Base-by-base conservation (phyloP, 2,113 vertebrate species). In the Leptobrachium ailaonicum region DNA sequence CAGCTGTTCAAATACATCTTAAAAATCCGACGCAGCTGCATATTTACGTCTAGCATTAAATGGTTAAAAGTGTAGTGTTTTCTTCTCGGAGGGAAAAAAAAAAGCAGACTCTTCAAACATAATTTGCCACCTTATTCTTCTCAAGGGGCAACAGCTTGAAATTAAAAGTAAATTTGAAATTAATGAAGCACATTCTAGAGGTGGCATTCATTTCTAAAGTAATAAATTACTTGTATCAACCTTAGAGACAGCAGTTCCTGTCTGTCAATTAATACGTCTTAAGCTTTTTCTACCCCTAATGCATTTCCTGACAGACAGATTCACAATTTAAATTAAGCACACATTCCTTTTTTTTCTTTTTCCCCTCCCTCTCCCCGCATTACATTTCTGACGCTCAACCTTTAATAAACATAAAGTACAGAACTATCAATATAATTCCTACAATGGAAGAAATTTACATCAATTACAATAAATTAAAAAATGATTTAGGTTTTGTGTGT, bases 161-260 rank as follows among this genome's bases (percentile, higher is more conserved):
- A 98, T 98, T 99, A 98, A 98, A 98, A 98, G 95, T 98, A 98
- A 98, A 99, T 99, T 97, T 98, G 96, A 98, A 98, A 98, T 98
- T 98, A 99, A 98, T 98, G 97, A 98, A 98, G 97, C 97, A 98
- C 95, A 97, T 98, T 99, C 95, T 96, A 95, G 96, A 97, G 96
- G 96, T 97, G 96, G 96, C 96, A 96, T 97, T 98, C 94, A 96
- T 97, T 99, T 98, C 97, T 97, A 96, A 98, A 98, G 96, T 98
- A 98, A 98, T 99, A 98, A 98, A 98, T 98, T 98, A 98, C 97
- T 98, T 96, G 96, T 96, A 99, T 98, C 98, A 98, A 98, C 97
- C 96, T 98, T 95, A 95, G 95, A 98, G 98, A 98, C 96, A 97
- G 96, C 96, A 96, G 96, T 97, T 98, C 96, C 96, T 98, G 97